A percentile compares a stretch with the other conserved stretches of the same genome.
Conservation (phyloP, 2,797 vertebrate genomes). For the Sebastes taczanowskii region DNA sequence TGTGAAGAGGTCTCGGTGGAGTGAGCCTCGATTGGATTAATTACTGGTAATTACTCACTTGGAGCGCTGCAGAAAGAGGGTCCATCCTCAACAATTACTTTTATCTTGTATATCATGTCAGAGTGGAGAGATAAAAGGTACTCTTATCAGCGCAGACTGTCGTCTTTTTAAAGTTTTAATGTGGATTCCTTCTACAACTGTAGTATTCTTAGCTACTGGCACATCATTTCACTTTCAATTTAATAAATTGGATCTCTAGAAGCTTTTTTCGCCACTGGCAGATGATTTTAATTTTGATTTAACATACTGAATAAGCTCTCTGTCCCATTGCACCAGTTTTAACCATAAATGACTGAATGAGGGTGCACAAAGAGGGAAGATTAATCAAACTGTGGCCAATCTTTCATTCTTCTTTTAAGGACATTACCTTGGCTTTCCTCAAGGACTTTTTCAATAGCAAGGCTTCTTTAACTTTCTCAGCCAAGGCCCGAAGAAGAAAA, state of each 20-base stretch:
- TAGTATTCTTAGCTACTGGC: conserved; percentile 28
- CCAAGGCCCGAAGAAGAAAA: conserved; percentile 36
- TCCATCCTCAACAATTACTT: conserved; percentile 65
- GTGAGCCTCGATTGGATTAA: conserved; percentile 65
- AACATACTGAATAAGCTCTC: conserved; percentile 25
- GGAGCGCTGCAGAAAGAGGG: conserved; percentile 46
- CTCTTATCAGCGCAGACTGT: conserved; percentile 41
- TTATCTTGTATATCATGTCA: conserved; percentile 66
- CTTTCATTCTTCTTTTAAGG: conserved; percentile 27
- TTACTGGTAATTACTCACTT: conserved; percentile 72
- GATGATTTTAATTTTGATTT: conserved; percentile 37
- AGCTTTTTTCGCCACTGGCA: conserved; percentile 25
- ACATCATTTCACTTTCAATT: conserved; percentile 48
- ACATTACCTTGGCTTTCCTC: conserved; percentile 38
- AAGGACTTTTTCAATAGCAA: conserved; percentile 20
- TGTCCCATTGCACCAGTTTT: conserved; percentile 1
- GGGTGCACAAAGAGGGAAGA: conserved; percentile 1
- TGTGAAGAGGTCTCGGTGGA: conserved; percentile 65
- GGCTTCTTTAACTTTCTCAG: conserved; percentile 18
- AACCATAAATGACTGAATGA: conserved; percentile 1
- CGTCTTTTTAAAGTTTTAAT: conserved; percentile 41
- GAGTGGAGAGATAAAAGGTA: conserved; percentile 53
- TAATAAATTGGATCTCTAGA: conserved; percentile 37
- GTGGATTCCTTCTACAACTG: conserved; percentile 8
- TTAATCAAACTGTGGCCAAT: conserved; percentile 18